Percentiles rank a stretch among this genome's conserved stretches.
Evolutionary conservation across 2,113 vertebrate genomes (phyloP).

Genomic region (Oenanthe melanoleuca): DNA sequence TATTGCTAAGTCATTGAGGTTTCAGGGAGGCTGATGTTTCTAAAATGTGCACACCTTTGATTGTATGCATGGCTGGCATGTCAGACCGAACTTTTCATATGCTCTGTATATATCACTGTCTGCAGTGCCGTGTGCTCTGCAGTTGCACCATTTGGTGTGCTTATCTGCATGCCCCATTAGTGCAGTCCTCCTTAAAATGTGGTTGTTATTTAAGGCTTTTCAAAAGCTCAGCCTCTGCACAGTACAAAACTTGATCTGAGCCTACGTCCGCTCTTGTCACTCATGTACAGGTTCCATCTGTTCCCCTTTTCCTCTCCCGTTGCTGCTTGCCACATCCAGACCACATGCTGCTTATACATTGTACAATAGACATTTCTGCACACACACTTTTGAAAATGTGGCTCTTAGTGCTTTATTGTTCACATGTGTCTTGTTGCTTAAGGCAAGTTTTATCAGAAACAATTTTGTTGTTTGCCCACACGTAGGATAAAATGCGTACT

Average conservation of each 20-base stretch:
- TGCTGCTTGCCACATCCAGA: conserved; percentile 61
- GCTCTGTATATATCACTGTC: conserved; percentile 31
- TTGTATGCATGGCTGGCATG: not conserved
- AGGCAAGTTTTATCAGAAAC: conserved; percentile 44
- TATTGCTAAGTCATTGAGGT: conserved; percentile 38
- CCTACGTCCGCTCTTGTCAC: conserved; percentile 49
- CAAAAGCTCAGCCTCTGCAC: conserved; percentile 51
- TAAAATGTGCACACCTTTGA: conserved; percentile 49
- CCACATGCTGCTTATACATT: conserved; percentile 65
- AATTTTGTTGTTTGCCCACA: conserved; percentile 46
- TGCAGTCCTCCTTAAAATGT: conserved; percentile 53
- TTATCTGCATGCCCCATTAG: conserved; percentile 9
- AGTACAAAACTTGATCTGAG: conserved; percentile 40
- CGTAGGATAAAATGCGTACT: conserved; percentile 5
- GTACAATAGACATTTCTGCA: conserved; percentile 60
- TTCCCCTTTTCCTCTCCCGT: conserved; percentile 51
- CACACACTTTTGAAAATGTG: conserved; percentile 51
- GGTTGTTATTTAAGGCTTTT: conserved; percentile 62
- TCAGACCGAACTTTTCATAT: not conserved
- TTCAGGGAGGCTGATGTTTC: conserved; percentile 37
- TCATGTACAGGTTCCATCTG: conserved; percentile 63
- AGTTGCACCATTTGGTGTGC: not conserved
- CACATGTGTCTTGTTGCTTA: conserved; percentile 49
- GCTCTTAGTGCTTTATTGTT: conserved; percentile 49
- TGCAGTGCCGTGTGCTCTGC: conserved; percentile 14